Evolutionary conservation across 2,888 invertebrate genomes (phyloP), one percentile per base, ranked within the genome.

Genomic region (Drosophila borealis): DNA sequence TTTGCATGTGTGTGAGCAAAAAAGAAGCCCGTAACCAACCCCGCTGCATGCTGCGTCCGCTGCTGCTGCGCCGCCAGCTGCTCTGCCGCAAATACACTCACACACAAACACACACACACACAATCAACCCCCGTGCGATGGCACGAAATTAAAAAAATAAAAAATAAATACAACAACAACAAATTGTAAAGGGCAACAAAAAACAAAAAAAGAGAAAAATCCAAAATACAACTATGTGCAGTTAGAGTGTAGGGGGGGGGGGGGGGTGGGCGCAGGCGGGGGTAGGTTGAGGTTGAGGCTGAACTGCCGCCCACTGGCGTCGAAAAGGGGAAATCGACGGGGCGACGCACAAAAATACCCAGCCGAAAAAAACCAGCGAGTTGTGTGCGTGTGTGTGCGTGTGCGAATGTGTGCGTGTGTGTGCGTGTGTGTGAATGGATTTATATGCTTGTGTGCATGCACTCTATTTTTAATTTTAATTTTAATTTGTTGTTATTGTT

Each of bases 271-370:
- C 29, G n/a, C 34, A 0, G 34, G 44, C 9, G 33, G 37, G 50
- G 13, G 29, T 9, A 2, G 14, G 10, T 10, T 5, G 25, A 21
- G 21, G 21, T 21, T 25, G 10, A 34, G 45, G 19, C 17, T 42
- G 34, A 56, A 44, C 59, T 57, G 46, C 76, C 78, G 77, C 77
- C 71, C 85, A 71, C 86, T 57, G 63, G 48, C 78, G 63, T 66
- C 56, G 60, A 73, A 87, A 78, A 84, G 84, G 81, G 87, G 88
- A 87, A 82, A 87, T 81, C 79, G 75, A 79, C 71, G 68, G 51
- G 57, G 71, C 79, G 84, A 87, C 81, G 81, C 88, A 79, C 86
- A 72, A 81, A 80, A 83, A 82, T 77, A 69, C 13, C 10, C 44
- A 61, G 61, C 60, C 67, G 46, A 70, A 64, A 70, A 62, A 71